Evolutionary conservation across 1,140 invertebrate genomes (phyloP), one percentile per base, ranked within the genome.

Genomic region (Andricus grossulariae): DNA sequence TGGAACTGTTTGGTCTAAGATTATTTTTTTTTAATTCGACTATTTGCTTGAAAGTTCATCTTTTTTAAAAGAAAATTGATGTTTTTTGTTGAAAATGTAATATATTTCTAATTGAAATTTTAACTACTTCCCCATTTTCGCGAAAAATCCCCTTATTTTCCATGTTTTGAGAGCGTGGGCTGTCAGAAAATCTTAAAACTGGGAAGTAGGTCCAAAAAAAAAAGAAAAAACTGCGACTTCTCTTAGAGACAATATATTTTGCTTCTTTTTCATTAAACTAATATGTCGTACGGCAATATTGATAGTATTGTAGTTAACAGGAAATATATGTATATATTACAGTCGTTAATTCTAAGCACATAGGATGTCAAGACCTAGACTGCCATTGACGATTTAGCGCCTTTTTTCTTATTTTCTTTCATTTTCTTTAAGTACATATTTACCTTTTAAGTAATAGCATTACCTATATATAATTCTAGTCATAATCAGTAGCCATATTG

Each of bases 231-330:
- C 71, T 18, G 16, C 7, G 7, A 51, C 55, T 85, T 85, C 83
- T 89, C 75, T 87, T 78, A 82, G 85, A 88, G 86, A 88, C 83
- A 86, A 90, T 89, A 88, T 88, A 89, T 85, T 88, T 87, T 76
- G 55, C 78, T 81, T 75, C 71, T 83, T 74, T 76, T 78, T 86
- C 72, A 50, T 82, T 83, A 83, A 86, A 73, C 79, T 87, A 86
- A 85, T 84, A 82, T 83, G 85, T 84, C 72, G 78, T 79, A 84
- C 86, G 84, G 87, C 85, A 84, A 84, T 82, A 83, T 84, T 86
- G 85, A 86, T 83, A 87, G 82, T 88, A 90, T 86, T 88, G 86
- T 88, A 82, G 78, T 90, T 91, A 91, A 91, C 89, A 89, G 88
- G 82, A 80, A 86, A 90, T 90, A 90, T 78, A 78, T 54, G 75